Evolutionary conservation across 2,888 invertebrate genomes (phyloP).

Genomic region (Drosophila lacicola): DNA sequence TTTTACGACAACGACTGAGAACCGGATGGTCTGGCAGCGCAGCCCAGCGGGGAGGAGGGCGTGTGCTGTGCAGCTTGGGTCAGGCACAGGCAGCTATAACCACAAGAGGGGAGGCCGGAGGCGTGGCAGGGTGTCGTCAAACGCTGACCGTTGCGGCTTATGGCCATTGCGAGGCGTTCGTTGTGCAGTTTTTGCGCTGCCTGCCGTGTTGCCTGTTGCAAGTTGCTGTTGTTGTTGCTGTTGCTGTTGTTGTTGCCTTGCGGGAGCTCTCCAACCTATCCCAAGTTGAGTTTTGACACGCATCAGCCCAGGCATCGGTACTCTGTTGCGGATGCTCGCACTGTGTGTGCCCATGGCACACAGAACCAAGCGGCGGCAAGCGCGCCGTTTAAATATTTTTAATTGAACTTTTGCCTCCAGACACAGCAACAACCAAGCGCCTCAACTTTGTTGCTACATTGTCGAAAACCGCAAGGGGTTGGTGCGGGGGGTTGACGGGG

Average conservation of each 20-base stretch:
- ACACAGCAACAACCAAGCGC: conserved; percentile 35
- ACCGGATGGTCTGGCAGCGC: conserved; percentile 69
- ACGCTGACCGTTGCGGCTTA: conserved; percentile 68
- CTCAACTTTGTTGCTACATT: conserved; percentile 52
- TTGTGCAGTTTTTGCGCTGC: conserved; percentile 44
- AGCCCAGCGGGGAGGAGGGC: too few species aligned
- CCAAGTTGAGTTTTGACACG: conserved; percentile 84
- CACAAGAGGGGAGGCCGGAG: not conserved
- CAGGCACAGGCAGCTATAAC: conserved; percentile 21
- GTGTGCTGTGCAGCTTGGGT: not conserved
- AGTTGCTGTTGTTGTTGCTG: conserved; percentile 24
- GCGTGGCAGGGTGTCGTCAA: conserved; percentile 49
- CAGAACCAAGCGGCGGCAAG: conserved; percentile 31
- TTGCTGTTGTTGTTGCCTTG: conserved; percentile 62
- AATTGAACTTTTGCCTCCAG: conserved; percentile 82
- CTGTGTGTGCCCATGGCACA: too few species aligned
- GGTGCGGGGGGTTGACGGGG: not conserved
- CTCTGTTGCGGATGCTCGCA: conserved; percentile 30
- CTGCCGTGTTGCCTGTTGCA: conserved; percentile 31
- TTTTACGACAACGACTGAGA: conserved; percentile 61
- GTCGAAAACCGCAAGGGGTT: conserved; percentile 55
- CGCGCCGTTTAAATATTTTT: conserved; percentile 76
- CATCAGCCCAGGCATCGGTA: conserved; percentile 65
- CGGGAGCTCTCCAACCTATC: conserved; percentile 83
- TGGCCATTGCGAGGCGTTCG: conserved; percentile 67